Conservation (phyloP, 64 coral and sea anemone species). For the Pachyseris speciosa region DNA sequence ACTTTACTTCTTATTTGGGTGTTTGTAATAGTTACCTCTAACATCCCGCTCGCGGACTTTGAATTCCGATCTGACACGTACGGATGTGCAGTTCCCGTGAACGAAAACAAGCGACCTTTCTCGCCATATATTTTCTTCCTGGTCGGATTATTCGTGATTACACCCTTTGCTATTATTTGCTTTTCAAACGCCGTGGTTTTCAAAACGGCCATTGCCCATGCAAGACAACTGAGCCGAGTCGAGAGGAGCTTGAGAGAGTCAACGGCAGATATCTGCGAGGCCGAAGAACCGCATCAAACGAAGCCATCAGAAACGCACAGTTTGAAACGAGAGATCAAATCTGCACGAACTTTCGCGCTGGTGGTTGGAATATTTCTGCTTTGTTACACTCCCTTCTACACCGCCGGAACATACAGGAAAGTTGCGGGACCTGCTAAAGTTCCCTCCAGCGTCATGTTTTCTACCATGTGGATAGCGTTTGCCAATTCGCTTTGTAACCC, state of each 20-base stretch:
- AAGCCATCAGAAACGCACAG: not conserved
- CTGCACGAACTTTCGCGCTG: slow-evolving; percentile 80
- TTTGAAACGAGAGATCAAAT: slow-evolving; percentile 86
- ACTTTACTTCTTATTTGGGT: slow-evolving; percentile 69
- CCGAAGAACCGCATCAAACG: not conserved
- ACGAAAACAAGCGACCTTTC: not conserved
- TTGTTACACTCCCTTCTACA: slow-evolving; percentile 88
- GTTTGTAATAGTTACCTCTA: slow-evolving; percentile 40
- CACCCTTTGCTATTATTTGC: slow-evolving; percentile 76
- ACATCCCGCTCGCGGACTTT: slow-evolving; percentile 74
- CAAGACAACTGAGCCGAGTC: slow-evolving; percentile 47
- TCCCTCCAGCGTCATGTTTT: slow-evolving; percentile 5
- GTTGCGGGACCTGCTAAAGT: slow-evolving; percentile 37
- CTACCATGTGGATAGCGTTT: slow-evolving; percentile 87
- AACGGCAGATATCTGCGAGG: not conserved
- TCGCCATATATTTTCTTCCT: slow-evolving; percentile 77
- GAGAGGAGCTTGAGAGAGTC: slow-evolving; percentile 53
- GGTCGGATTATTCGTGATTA: slow-evolving; percentile 48
- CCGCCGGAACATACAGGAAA: slow-evolving; percentile 74
- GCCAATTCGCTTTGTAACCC: slow-evolving; percentile 92
- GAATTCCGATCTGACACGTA: slow-evolving; percentile 77
- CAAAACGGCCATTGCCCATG: slow-evolving; percentile 70
- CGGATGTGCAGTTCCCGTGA: slow-evolving; percentile 52
- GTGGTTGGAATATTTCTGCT: slow-evolving; percentile 79
- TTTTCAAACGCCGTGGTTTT: slow-evolving; percentile 80